phyloP scores from a whole-genome alignment of 2,113 vertebrate genomes.

The Cygnus buccinator region DNA sequence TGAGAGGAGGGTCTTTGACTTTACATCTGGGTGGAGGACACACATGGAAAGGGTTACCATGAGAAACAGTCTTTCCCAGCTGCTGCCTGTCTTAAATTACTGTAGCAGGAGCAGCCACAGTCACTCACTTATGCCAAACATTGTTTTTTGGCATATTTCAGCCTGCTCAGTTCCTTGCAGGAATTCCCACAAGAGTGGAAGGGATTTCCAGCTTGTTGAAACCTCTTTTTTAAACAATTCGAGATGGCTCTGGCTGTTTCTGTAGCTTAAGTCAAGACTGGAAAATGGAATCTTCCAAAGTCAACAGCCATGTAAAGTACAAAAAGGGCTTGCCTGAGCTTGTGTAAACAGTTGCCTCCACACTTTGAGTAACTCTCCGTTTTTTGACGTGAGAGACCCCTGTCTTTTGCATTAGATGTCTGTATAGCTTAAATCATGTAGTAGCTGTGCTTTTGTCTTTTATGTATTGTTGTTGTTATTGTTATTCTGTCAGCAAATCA shows the following conservation, averaged over 20 bases:
- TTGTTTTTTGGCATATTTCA: slow-evolving; percentile 33
- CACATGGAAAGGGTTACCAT: slow-evolving; percentile 42
- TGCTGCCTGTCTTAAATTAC: slow-evolving; percentile 64
- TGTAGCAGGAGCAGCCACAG: not conserved
- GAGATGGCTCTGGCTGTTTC: slow-evolving; percentile 17
- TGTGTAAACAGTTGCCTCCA: not conserved
- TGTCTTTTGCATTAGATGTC: not conserved
- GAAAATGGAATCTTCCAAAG: slow-evolving; percentile 30
- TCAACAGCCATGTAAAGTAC: not conserved
- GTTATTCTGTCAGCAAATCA: not conserved
- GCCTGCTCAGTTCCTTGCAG: slow-evolving; percentile 40
- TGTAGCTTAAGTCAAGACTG: slow-evolving; percentile 9
- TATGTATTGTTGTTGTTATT: not conserved
- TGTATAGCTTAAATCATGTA: not conserved
- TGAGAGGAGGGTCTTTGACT: slow-evolving; percentile 51
- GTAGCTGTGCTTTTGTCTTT: not conserved
- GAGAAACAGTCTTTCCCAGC: slow-evolving; percentile 27
- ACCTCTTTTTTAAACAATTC: slow-evolving; percentile 39
- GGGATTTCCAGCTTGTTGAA: slow-evolving; percentile 59
- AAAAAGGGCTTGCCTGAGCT: not conserved
- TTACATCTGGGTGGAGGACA: slow-evolving; percentile 48
- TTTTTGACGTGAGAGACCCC: not conserved
- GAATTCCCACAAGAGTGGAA: slow-evolving; percentile 53
- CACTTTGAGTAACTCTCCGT: not conserved
- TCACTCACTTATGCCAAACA: slow-evolving; percentile 28